phyloP scores from a whole-genome alignment of 2,888 invertebrate genomes.

The Cephalotes varians region DNA sequence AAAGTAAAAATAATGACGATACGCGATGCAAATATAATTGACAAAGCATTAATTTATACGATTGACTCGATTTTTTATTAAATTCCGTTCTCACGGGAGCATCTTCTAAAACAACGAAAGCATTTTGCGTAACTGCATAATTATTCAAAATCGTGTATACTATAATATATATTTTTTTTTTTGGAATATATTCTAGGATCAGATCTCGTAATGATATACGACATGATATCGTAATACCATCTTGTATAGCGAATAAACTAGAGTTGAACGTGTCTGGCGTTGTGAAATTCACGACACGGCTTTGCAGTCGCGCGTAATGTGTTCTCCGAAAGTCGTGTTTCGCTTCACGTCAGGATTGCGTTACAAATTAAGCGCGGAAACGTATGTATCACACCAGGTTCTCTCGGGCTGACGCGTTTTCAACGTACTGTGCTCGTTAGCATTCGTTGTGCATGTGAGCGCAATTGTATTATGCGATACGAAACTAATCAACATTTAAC shows the following conservation, averaged over 20 bases:
- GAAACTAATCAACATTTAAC: slow-evolving; percentile 20
- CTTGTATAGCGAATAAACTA: slow-evolving; percentile 14
- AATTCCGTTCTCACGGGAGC: not conserved
- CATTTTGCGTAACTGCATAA: not conserved
- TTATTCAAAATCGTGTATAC: not conserved
- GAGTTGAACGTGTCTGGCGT: slow-evolving; percentile 34
- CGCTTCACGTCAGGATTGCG: slow-evolving; percentile 52
- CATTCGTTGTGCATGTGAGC: not conserved
- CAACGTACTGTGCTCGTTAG: slow-evolving; percentile 41
- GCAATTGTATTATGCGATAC: slow-evolving; percentile 36
- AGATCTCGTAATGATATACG: not conserved
- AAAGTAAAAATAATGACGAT: not conserved
- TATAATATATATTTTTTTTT: not conserved
- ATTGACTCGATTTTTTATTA: not conserved
- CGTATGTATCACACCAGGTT: slow-evolving; percentile 48
- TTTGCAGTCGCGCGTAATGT: slow-evolving; percentile 45
- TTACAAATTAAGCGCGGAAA: slow-evolving; percentile 59
- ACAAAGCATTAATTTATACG: not conserved
- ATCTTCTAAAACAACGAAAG: not conserved
- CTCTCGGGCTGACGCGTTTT: slow-evolving; percentile 45
- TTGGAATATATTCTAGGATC: not conserved
- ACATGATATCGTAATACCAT: slow-evolving; percentile 1
- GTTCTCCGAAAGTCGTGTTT: slow-evolving; percentile 48
- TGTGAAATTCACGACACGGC: slow-evolving; percentile 39
- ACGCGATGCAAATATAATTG: not conserved